Base-by-base conservation (phyloP, 1,140 invertebrate genomes). In the Papilio aristodemus region DNA sequence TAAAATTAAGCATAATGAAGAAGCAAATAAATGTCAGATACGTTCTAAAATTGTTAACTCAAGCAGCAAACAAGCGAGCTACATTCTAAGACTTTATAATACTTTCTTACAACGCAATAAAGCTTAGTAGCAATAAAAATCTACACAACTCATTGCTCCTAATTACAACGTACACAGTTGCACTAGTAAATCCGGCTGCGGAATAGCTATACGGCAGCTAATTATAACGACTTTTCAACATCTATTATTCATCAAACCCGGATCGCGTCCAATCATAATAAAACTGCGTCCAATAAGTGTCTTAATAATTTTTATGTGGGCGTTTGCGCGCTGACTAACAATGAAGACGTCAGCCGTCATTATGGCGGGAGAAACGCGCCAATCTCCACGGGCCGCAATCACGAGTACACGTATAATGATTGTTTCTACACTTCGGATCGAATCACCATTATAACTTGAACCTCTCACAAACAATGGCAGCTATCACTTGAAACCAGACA, bases 331-430 rank as follows among this genome's bases (percentile, higher is more conserved):
- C 14, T 9, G 36, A 3, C n/a, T 32, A 41, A 69, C 73, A 68
- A 72, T 72, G 69, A 70, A 72, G 72, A 71, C 67, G 70, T 77
- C 57, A 71, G 13, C 32, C 64, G 57, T 71, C 72, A 70, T 60
- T 71, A 71, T 32, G 68, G 32, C 38, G 59, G 63, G 70, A 66
- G 64, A 68, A 71, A 41, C 67, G 38, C 72, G 72, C 69, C 70
- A 72, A 60, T 66, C 43, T 57, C 70, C 32, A 70, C 69, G 13
- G 46, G 38, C 63, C 32, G 63, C 67, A 75, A 74, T 72, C 68
- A 73, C 75, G 75, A 79, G 75, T 81, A 74, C 71, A 62, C 62
- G 74, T 76, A 19, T 46, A 72, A 78, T 78, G 72, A 75, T 70
- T 73, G 77, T 75, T 77, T 75, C 72, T 69, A 73, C 75, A 74